A percentile compares a stretch with the other conserved stretches of the same genome.
These are phyloP conservation scores for Zapornia atra DNA, from an alignment of 2,113 vertebrate genomes.

Conservation along the genomic window DNA sequence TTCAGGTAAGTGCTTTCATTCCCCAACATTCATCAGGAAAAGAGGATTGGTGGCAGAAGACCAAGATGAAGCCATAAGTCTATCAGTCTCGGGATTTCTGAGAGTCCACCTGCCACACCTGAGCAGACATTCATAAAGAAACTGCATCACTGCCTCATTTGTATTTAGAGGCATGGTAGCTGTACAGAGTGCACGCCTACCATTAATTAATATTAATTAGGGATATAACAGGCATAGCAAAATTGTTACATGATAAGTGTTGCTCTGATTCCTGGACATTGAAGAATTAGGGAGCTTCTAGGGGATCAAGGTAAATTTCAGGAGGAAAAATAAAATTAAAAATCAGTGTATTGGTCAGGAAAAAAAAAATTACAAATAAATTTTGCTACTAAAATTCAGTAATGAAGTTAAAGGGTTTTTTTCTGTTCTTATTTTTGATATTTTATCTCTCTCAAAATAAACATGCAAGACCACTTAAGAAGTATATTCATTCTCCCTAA, in stretches of 20 bases:
- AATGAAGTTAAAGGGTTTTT: neutral
- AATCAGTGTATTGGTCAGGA: neutral
- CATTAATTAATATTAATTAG: neutral
- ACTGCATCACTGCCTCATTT: neutral
- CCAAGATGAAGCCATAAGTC: neutral
- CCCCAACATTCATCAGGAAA: neutral
- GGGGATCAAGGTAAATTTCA: neutral
- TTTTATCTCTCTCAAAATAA: constrained; percentile 31
- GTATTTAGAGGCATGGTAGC: neutral
- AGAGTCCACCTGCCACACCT: neutral
- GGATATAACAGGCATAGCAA: neutral
- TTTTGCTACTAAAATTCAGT: neutral
- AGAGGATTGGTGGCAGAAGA: neutral
- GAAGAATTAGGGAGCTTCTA: neutral
- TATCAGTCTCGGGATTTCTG: neutral
- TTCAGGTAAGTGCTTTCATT: neutral
- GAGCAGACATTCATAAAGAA: neutral
- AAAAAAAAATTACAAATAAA: neutral
- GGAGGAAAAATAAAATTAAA: neutral
- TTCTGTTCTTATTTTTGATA: neutral
- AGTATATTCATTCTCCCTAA: neutral
- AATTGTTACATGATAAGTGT: neutral
- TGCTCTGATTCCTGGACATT: neutral
- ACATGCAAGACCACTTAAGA: neutral
- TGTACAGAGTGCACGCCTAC: neutral